Percentiles rank a stretch among this genome's conserved stretches.
Evolutionary conservation across 1,140 invertebrate species (phyloP).

Genomic region (Choristoneura fumiferana): DNA sequence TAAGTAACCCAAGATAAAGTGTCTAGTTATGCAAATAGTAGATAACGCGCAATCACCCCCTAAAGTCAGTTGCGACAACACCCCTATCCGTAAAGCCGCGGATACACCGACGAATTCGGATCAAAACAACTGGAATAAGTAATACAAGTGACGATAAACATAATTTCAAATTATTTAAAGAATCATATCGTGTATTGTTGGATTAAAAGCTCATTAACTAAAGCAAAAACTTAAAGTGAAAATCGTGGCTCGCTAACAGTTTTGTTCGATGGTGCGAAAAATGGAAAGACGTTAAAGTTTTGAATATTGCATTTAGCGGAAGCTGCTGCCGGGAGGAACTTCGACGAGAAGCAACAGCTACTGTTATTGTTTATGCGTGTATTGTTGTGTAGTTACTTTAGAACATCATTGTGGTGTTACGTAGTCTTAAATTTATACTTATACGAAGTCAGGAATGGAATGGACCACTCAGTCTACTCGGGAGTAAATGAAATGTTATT

Average conservation of each 20-base stretch:
- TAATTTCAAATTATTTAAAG: no score
- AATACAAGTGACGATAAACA: no score
- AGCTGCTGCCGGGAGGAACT: not conserved
- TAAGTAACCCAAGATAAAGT: slow-evolving; percentile 17
- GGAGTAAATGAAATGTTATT: no score
- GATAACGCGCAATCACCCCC: slow-evolving; percentile 11
- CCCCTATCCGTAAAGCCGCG: slow-evolving; percentile 8
- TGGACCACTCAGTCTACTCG: no score
- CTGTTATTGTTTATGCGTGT: slow-evolving; percentile 3
- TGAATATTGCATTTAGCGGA: slow-evolving; percentile 2
- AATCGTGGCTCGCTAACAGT: not conserved
- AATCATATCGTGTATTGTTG: no score
- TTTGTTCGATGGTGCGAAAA: not conserved
- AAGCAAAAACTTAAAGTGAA: not conserved
- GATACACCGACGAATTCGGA: no score
- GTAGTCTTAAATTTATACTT: no score
- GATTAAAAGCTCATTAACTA: no score
- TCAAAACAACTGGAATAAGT: no score
- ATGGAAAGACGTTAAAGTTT: not conserved
- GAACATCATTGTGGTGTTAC: no score
- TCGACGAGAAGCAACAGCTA: slow-evolving; percentile 3
- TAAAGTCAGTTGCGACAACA: slow-evolving; percentile 8
- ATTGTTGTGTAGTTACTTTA: not conserved
- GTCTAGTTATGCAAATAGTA: slow-evolving; percentile 18
- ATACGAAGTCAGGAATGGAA: no score